These are phyloP conservation scores for Acipenser ruthenus DNA, from an alignment of 2,797 vertebrate species.

Conservation along the genomic window DNA sequence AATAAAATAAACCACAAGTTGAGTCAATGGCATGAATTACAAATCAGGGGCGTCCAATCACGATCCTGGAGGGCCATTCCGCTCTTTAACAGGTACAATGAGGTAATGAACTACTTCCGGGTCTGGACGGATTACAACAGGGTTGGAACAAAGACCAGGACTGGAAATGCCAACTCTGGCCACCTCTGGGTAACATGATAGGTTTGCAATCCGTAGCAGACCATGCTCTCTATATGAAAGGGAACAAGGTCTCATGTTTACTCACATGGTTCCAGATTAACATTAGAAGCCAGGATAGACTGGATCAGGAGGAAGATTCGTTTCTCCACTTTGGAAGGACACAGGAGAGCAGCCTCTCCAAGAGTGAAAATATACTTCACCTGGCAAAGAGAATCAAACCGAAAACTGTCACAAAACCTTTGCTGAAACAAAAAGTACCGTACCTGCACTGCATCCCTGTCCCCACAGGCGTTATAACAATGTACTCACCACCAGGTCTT, in stretches of 20 bases:
- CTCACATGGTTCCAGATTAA: conserved; percentile 52
- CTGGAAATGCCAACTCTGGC: too few species aligned
- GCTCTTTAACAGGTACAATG: too few species aligned
- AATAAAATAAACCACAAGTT: conserved; percentile 1
- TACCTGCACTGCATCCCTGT: too few species aligned
- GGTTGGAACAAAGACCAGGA: conserved; percentile 43
- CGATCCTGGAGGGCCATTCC: too few species aligned
- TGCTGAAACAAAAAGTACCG: neutral
- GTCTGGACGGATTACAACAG: too few species aligned
- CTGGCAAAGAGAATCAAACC: conserved; percentile 41
- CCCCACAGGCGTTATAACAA: neutral
- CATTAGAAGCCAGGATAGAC: conserved; percentile 69
- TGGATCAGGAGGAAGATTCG: conserved; percentile 75
- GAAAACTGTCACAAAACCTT: too few species aligned
- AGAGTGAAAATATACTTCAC: conserved; percentile 83
- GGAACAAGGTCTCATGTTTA: neutral
- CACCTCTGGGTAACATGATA: too few species aligned
- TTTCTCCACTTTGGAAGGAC: conserved; percentile 71
- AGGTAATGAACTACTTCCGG: too few species aligned
- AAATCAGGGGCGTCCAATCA: too few species aligned
- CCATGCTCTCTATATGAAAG: too few species aligned
- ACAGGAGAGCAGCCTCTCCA: conserved; percentile 77
- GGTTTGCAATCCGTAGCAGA: too few species aligned
- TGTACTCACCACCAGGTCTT: conserved; percentile 70
- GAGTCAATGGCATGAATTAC: too few species aligned